Evolutionary conservation across 1,140 invertebrate species (phyloP).

Genomic region (Pseudomyrmex dendroicus): DNA sequence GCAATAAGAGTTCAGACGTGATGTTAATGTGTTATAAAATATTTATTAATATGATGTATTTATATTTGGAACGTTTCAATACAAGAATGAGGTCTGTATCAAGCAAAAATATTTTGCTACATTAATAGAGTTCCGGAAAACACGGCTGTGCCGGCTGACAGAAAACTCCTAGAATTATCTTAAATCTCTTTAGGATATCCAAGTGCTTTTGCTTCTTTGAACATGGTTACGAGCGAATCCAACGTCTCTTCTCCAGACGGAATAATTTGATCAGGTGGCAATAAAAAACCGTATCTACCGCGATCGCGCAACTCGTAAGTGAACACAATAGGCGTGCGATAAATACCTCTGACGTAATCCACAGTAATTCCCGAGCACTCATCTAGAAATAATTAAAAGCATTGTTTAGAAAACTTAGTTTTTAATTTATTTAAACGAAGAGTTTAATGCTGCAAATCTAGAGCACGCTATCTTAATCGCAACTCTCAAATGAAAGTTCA

Average conservation of each 20-base stretch:
- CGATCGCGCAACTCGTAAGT: constrained; percentile 91
- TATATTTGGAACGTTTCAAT: too few relatives aligned
- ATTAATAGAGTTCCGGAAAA: too few relatives aligned
- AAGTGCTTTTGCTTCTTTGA: constrained; percentile 83
- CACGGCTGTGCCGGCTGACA: too few relatives aligned
- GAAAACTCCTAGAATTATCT: too few relatives aligned
- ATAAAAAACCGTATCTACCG: constrained; percentile 90
- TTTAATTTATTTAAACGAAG: too few relatives aligned
- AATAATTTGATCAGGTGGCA: constrained; percentile 90
- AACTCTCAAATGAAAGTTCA: too few relatives aligned
- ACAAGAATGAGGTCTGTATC: too few relatives aligned
- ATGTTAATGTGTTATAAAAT: not conserved
- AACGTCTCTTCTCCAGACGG: constrained; percentile 90
- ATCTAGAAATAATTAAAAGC: constrained; percentile 79
- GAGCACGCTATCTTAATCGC: too few relatives aligned
- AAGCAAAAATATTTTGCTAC: too few relatives aligned
- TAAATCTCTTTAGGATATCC: constrained; percentile 6
- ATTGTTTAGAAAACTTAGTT: not conserved
- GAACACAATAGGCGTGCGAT: constrained; percentile 89
- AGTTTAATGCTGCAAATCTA: too few relatives aligned
- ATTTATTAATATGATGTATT: not conserved
- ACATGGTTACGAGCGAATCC: constrained; percentile 87
- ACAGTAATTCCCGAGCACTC: constrained; percentile 88
- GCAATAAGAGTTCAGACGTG: too few relatives aligned
- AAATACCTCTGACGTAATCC: constrained; percentile 90